A percentile compares a stretch with the other conserved stretches of the same genome.
These are phyloP conservation scores for Butastur rufipennis DNA, from an alignment of 2,113 vertebrate genomes.

Conservation along the genomic window DNA sequence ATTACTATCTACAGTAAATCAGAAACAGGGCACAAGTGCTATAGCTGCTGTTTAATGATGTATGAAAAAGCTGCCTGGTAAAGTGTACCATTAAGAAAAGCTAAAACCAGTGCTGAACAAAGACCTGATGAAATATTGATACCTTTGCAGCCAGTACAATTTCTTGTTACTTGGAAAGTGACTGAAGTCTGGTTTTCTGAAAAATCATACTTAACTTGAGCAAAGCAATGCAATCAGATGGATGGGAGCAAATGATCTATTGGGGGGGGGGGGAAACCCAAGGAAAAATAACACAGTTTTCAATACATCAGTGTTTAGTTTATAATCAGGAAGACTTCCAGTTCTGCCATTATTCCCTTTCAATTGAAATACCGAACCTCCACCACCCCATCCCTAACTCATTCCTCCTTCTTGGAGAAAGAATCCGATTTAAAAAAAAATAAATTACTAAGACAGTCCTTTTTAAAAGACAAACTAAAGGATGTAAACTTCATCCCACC, in stretches of 20 bases:
- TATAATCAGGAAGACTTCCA: not conserved
- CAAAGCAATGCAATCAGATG: not conserved
- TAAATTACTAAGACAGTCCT: not conserved
- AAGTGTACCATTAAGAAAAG: constrained; percentile 90
- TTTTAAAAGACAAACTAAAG: not conserved
- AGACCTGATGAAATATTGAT: constrained; percentile 74
- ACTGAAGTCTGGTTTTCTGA: not conserved
- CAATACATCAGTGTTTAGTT: not conserved
- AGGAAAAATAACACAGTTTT: not conserved
- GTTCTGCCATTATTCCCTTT: not conserved
- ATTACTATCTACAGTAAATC: constrained; percentile 77
- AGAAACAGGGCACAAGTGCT: constrained; percentile 67
- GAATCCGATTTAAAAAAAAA: not conserved
- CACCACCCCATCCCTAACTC: not conserved
- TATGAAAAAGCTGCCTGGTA: constrained; percentile 83
- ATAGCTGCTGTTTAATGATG: constrained; percentile 86
- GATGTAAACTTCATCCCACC: not conserved
- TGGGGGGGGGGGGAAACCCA: not conserved
- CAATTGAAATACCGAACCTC: not conserved
- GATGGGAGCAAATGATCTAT: not conserved
- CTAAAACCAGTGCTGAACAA: constrained; percentile 71
- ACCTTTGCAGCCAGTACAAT: constrained; percentile 61
- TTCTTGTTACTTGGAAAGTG: constrained; percentile 50
- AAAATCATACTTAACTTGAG: constrained; percentile 1
- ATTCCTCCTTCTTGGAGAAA: not conserved